Evolutionary conservation across 2,113 vertebrate species (phyloP), one percentile per base, ranked within the genome.

Genomic region (Bos javanicus): DNA sequence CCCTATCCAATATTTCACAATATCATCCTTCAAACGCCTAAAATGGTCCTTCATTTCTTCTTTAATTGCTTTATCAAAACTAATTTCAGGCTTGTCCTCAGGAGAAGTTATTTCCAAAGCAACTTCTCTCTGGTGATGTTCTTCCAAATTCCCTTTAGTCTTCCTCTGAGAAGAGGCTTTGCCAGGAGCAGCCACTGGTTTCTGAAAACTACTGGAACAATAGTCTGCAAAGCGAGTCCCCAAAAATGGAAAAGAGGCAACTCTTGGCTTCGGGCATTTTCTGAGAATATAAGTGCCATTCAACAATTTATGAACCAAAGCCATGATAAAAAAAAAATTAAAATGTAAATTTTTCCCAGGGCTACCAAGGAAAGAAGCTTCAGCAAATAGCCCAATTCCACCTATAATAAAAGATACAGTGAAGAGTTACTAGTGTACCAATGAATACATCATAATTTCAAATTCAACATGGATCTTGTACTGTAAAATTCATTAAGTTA

Each of bases 11-110:
- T 97, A 97, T n/a, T 98, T 98, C 23, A 86, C 3, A 6, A 99
- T 95, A 95, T 99, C 99, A 57, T 99, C 91, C 97, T 99, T 99
- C 96, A 99, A 91, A 83, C 99, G 97, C 0, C 54, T 92, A 19
- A 99, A 98, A 33, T 99, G 98, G 83, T 99, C 99, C 97, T 99
- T 99, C 14, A 99, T 90, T 48, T 98, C 98, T 13, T 99, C 98
- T 80, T 28, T 95, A 84, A 99, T 16, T n/a, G 99, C 97, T 96
- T 99, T 99, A n/a, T 98, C 98, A 80, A 99, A 98, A 97, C 97
- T 98, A 74, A 99, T 98, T 90, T 99, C 97, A 4, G 97, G 97
- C 46, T 98, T 98, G 84, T 99, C 95, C 99, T 99, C 99, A 1
- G 98, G 98, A 0, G 83, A 97, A 74, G 74, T 46, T 67, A 97